Evolutionary conservation across 1,140 invertebrate species (phyloP), one percentile per base, ranked within the genome.

Genomic region (Drosophila funebris): DNA sequence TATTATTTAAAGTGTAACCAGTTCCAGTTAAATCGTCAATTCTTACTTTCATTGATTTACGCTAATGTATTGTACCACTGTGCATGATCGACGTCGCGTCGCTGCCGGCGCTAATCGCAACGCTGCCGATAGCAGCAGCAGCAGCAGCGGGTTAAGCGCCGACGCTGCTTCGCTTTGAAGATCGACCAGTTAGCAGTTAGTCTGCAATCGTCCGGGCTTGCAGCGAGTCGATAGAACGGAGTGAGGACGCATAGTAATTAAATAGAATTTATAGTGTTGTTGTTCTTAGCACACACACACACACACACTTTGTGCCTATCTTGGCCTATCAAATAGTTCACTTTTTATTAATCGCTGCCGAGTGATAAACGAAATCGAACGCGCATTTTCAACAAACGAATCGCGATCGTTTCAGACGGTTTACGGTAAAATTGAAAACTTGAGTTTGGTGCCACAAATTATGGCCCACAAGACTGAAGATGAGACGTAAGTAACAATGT

Each of bases 201-300:
- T 87, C 83, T 88, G 82, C 82, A 87, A 76, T 87, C 82, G 83
- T 63, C 71, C 64, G 73, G 81, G 63, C 76, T 84, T 73, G 76
- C 64, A 76, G 62, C 75, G 74, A 78, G 82, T 85, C 82, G 71
- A 24, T 61, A 69, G 64, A 43, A 56, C 57, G 48, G 52, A 44
- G 24, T 39, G 50, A 36, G 74, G 7, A 36, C 24, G 13, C 24
- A 37, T 20, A 11, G 14, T 52, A 62, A 54, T 16, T 20, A 53
- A 44, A 33, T 18, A 33, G 33, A 52, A 61, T 33, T 37, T 18
- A 22, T 14, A 14, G 52, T 43, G 14, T 24, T 27, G 44, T 46
- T 46, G 44, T 31, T 48, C n/a, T 48, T 50, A 27, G 7, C 39
- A 18, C 9, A 33, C 11, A 33, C 31, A 33, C 31, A 9, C 7